Conservation (phyloP, 2,113 vertebrate species). For the Pristiophorus japonicus region DNA sequence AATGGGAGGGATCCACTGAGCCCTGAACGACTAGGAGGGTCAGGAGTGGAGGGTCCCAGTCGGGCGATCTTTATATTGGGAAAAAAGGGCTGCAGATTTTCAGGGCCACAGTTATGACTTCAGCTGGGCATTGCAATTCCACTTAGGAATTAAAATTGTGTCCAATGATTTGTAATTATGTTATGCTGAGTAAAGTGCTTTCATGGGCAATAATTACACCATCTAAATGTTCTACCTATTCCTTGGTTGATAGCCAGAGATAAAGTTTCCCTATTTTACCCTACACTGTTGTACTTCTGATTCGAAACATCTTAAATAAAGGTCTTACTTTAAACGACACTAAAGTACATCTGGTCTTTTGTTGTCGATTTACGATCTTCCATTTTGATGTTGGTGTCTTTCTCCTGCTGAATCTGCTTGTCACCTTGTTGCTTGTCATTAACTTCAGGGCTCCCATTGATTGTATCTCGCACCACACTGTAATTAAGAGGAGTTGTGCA, state of each 20-base stretch:
- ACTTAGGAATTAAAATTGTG: background rate
- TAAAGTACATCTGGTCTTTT: conserved; percentile 41
- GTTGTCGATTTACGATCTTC: background rate
- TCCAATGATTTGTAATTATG: background rate
- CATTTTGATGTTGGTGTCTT: background rate
- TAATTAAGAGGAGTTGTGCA: conserved; percentile 45
- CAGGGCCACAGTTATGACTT: background rate
- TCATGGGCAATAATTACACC: background rate
- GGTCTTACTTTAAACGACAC: conserved; percentile 38
- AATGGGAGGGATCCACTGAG: background rate
- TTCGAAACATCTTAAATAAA: background rate
- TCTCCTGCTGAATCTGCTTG: conserved; percentile 41
- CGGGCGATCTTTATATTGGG: background rate
- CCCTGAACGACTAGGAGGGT: background rate
- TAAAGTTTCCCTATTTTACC: background rate
- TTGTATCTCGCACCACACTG: conserved; percentile 46
- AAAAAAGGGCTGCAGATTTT: background rate
- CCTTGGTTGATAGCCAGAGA: background rate
- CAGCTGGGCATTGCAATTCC: background rate
- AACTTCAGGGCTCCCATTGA: background rate
- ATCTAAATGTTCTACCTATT: background rate
- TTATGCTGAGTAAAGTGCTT: background rate
- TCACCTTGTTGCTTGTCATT: conserved; percentile 36
- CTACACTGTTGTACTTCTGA: background rate
- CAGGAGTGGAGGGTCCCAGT: background rate